Base-by-base conservation (phyloP, 1,140 invertebrate genomes). In the Homalodisca vitripennis region DNA sequence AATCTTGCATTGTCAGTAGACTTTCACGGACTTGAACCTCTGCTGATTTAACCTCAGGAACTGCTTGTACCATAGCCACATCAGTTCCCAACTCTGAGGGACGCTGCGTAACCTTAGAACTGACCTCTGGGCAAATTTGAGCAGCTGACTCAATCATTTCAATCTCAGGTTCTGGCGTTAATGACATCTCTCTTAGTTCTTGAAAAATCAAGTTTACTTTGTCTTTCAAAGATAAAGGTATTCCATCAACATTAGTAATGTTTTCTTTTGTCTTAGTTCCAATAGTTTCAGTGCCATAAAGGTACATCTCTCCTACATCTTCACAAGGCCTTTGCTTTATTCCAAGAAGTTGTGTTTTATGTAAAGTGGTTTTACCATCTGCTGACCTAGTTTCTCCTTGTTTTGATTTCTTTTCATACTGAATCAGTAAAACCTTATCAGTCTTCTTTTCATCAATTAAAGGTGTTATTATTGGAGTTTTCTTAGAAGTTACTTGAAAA, bases 361-460 rank as follows among this genome's bases (percentile, higher is more conserved):
- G 14, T 51, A 60, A 10, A 27, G 55, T 27, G 1, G 22, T 6
- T 60, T 60, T 6, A 22, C 24, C 55, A 3, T 13, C 29, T 24
- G 26, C 24, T 22, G 6, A 60, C 29, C 22, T 51, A 3, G 17
- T 20, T 3, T n/a, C 22, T 12, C 27, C 55, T 27, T 6, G 2
- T 29, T 60, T 60, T 10, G 10, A 27, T 60, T 60, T 27, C 29
- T 60, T 27, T 27, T 60, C 55, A 60, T 60, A 60, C n/a, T 60
- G 55, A 6, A 60, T 60, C 14, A 60, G 24, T 27, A 60, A 30
- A 6, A 60, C 26, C 29, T 60, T 60, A n/a, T 60, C 55, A 6
- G 14, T 60, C 2, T 27, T 60, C 10, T 60, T 24, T 30, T 60
- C 13, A 22, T 60, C 24, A 22, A 60, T 20, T 24, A 53, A n/a